These are phyloP conservation scores for Sphaeridia pumilis DNA, from an alignment of 2,888 invertebrate species.

Conservation along the genomic window DNA sequence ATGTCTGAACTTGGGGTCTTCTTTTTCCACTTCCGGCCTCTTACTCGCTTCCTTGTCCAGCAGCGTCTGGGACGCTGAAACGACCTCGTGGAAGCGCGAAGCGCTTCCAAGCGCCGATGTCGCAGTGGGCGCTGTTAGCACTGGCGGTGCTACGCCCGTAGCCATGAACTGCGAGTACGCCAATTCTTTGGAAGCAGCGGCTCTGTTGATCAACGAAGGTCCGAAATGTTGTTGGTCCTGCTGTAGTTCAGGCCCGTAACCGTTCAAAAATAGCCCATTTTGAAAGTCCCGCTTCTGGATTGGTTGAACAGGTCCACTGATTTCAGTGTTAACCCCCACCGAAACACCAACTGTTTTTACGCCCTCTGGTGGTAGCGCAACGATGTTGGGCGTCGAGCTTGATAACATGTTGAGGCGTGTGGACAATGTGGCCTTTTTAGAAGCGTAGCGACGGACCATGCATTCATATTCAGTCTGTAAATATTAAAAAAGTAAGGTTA, in stretches of 20 bases:
- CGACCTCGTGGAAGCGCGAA: background rate
- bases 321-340: slow-evolving; percentile 9
- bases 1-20: background rate
- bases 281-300: background rate
- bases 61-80: background rate
- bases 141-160: too few species aligned
- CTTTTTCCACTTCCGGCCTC: too few species aligned
- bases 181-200: background rate
- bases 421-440: background rate
- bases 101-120: background rate
- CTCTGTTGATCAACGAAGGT: background rate
- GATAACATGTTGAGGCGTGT: background rate
- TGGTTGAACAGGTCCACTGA: slow-evolving; percentile 6
- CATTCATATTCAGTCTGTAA: slow-evolving; percentile 7
- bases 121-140: background rate
- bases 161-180: too few species aligned
- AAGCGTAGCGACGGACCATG: slow-evolving; percentile 3
- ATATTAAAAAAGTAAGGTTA: background rate
- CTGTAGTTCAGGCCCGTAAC: background rate
- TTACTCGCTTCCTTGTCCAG: background rate
- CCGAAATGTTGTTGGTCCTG: background rate
- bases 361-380: background rate
- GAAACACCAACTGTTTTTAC: background rate
- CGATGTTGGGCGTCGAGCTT: background rate
- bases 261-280: background rate